Evolutionary conservation across 2,113 vertebrate genomes (phyloP).

Genomic region (Corydoras sp.): DNA sequence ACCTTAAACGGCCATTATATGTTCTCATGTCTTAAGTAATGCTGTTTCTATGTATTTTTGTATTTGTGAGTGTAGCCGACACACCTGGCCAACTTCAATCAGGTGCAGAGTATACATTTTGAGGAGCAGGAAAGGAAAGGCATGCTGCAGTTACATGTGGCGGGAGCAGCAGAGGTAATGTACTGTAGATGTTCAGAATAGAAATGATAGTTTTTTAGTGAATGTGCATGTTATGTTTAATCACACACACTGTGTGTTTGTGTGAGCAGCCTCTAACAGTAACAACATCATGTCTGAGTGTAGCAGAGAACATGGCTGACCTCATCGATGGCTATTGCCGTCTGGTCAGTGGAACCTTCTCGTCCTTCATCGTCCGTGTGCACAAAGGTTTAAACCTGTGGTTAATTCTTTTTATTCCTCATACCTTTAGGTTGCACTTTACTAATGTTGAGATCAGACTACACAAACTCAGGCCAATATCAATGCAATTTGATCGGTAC

Average conservation of each 20-base stretch:
- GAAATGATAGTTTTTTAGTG: no score
- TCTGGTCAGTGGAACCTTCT: constrained; percentile 79
- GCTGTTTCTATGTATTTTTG: no score
- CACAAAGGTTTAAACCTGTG: constrained; percentile 78
- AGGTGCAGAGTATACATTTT: constrained; percentile 91
- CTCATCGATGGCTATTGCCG: constrained; percentile 96
- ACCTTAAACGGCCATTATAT: no score
- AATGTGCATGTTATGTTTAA: no score
- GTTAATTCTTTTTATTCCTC: no score
- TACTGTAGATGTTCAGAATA: no score
- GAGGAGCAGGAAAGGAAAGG: constrained; percentile 94
- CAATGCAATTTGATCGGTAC: no score
- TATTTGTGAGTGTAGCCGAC: constrained; percentile 70
- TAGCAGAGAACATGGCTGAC: constrained; percentile 98
- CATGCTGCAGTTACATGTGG: constrained; percentile 83
- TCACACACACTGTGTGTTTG: not conserved
- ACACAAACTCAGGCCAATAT: no score
- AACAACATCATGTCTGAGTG: constrained; percentile 87
- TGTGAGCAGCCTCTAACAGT: constrained; percentile 85
- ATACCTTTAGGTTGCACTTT: no score
- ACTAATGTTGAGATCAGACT: no score
- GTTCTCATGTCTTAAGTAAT: no score
- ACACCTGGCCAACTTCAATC: constrained; percentile 89
- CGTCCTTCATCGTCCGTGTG: constrained; percentile 89
- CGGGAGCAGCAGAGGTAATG: constrained; percentile 83